Percentiles rank a stretch among this genome's conserved stretches.
Conservation (phyloP, 2,888 invertebrate species). For the Folsomia manolachei region DNA sequence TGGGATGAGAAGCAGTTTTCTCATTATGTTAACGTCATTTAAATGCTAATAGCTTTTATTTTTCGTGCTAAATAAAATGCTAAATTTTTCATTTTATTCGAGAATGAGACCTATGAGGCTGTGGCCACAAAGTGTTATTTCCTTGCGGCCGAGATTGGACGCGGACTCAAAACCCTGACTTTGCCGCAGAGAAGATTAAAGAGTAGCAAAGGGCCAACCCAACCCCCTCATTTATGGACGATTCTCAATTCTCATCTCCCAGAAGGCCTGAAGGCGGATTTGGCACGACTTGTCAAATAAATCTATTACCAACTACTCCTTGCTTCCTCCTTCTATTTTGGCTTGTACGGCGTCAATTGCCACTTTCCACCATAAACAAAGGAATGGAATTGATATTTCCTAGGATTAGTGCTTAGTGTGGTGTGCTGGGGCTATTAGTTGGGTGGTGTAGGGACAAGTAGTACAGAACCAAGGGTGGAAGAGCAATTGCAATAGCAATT, state of each 20-base stretch:
- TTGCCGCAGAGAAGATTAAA: too few relatives aligned
- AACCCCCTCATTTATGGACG: neutral
- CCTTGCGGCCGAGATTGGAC: neutral
- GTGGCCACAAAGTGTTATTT: neutral
- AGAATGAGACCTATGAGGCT: neutral
- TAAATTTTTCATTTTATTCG: neutral
- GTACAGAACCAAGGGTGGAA: too few relatives aligned
- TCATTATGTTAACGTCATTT: slow-evolving; percentile 43
- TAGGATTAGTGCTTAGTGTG: too few relatives aligned
- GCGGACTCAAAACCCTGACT: too few relatives aligned
- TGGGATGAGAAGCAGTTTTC: slow-evolving; percentile 38
- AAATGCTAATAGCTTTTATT: slow-evolving; percentile 33
- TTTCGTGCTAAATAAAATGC: neutral
- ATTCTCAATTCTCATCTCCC: neutral
- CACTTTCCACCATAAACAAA: neutral
- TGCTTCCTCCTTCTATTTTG: neutral
- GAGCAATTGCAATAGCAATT: too few relatives aligned
- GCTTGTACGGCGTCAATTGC: neutral
- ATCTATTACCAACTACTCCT: neutral
- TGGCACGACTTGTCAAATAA: neutral
- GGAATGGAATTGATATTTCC: too few relatives aligned
- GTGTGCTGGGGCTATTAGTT: too few relatives aligned
- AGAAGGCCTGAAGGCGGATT: neutral
- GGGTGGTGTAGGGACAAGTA: too few relatives aligned
- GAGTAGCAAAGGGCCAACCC: too few relatives aligned